These are phyloP conservation scores for Oscheius sp. DNA, from an alignment of 1,140 invertebrate genomes.

Conservation along the genomic window DNA sequence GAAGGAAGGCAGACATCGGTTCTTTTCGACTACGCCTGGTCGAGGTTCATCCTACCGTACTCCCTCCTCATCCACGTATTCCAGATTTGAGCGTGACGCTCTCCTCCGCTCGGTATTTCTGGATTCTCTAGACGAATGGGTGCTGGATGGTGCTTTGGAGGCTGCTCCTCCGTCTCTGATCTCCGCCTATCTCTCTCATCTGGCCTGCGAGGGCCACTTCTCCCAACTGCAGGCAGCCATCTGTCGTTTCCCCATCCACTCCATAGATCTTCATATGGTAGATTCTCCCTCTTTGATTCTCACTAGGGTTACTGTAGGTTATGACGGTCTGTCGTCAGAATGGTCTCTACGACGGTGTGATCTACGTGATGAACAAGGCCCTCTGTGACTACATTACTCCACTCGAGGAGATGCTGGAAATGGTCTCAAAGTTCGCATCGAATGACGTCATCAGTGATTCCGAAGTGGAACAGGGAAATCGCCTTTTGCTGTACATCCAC, in stretches of 20 bases:
- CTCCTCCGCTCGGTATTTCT: conserved; percentile 65
- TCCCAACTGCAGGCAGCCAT: conserved; percentile 76
- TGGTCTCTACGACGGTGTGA: conserved; percentile 79
- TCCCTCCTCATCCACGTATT: conserved; percentile 43
- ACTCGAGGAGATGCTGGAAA: conserved; percentile 66
- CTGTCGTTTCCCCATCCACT: conserved; percentile 77
- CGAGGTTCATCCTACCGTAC: neutral
- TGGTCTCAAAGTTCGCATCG: conserved; percentile 58
- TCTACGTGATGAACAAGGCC: conserved; percentile 82
- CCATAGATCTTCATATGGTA: conserved; percentile 83
- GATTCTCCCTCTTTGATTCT: conserved; percentile 17
- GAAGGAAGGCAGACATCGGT: conserved; percentile 29
- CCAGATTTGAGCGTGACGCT: conserved; percentile 61
- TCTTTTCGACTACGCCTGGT: conserved; percentile 4
- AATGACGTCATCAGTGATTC: conserved; percentile 56
- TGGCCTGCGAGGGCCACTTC: conserved; percentile 62
- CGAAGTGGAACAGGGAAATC: conserved; percentile 73
- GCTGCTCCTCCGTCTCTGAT: conserved; percentile 66
- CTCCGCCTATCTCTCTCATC: conserved; percentile 67
- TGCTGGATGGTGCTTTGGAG: conserved; percentile 65
- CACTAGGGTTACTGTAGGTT: conserved; percentile 61
- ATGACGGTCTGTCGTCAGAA: conserved; percentile 76
- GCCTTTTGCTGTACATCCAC: conserved; percentile 83
- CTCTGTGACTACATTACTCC: conserved; percentile 80
- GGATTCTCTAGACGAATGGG: conserved; percentile 67